phyloP scores from a whole-genome alignment of 1,140 invertebrate species.

The Drosophila pandora region DNA sequence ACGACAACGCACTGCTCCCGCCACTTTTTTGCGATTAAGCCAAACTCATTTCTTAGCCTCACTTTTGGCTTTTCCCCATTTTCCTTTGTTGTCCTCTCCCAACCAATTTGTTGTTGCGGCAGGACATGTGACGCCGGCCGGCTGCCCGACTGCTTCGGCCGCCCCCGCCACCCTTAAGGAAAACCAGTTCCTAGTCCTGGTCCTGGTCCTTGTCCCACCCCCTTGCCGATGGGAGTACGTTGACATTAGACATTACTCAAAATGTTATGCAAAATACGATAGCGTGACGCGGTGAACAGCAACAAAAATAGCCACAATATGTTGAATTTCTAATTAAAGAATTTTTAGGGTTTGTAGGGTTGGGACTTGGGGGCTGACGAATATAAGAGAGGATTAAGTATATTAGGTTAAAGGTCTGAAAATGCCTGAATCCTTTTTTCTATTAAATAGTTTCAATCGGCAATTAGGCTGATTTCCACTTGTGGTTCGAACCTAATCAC shows the following conservation, averaged over 20 bases:
- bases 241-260: constrained; percentile 81
- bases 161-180: constrained; percentile 9
- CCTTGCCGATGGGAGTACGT: constrained; percentile 59
- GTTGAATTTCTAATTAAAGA: constrained; percentile 58
- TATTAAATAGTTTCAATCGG: background rate
- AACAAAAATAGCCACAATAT: constrained; percentile 40
- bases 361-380: no score
- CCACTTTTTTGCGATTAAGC: constrained; percentile 35
- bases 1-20: constrained; percentile 13
- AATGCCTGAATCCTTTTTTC: background rate
- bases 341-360: constrained; percentile 28
- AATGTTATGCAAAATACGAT: constrained; percentile 75
- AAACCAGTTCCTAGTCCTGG: constrained; percentile 22
- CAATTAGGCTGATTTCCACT: background rate
- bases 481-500: constrained; percentile 15
- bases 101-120: constrained; percentile 72
- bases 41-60: constrained; percentile 69
- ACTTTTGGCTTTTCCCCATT: constrained; percentile 63
- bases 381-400: no score
- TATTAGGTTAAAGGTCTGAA: background rate
- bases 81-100: constrained; percentile 33
- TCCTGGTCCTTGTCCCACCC: constrained; percentile 5
- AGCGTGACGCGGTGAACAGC: constrained; percentile 51
- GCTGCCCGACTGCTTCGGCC: constrained; percentile 18
- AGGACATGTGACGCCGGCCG: constrained; percentile 63